Conservation (phyloP, 2,797 vertebrate species). For the Lacerta viridis region DNA sequence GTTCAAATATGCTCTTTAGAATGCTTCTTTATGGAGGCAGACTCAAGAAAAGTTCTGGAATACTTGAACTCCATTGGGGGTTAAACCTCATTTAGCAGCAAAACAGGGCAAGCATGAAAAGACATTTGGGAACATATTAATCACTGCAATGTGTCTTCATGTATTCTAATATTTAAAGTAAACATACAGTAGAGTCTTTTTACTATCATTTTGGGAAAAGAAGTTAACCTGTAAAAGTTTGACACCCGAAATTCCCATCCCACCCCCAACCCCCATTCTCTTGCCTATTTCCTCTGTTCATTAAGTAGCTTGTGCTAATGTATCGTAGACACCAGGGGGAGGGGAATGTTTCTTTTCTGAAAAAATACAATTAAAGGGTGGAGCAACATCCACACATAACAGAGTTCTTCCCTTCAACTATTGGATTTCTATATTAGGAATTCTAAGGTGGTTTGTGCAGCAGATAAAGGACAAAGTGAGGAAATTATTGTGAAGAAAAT, state of each 20-base stretch:
- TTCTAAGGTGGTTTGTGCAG: too few relatives aligned
- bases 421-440: too few relatives aligned
- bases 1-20: not conserved
- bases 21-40: slow-evolving; percentile 19
- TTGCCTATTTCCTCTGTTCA: not conserved
- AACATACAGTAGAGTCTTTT: slow-evolving; percentile 27
- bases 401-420: too few relatives aligned
- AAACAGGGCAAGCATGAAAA: slow-evolving; percentile 31
- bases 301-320: not conserved
- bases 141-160: slow-evolving; percentile 42
- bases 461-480: too few relatives aligned
- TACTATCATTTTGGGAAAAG: not conserved
- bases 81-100: not conserved
- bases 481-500: too few relatives aligned
- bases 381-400: not conserved
- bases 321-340: not conserved
- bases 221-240: not conserved
- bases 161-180: not conserved
- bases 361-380: not conserved
- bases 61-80: slow-evolving; percentile 57
- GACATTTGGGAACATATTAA: slow-evolving; percentile 17
- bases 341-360: not conserved
- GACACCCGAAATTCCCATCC: not conserved
- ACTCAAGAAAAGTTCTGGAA: slow-evolving; percentile 27
- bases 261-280: too few relatives aligned